These are phyloP conservation scores for Sceliomorpha sp. DNA, from an alignment of 2,888 invertebrate species.

Conservation along the genomic window DNA sequence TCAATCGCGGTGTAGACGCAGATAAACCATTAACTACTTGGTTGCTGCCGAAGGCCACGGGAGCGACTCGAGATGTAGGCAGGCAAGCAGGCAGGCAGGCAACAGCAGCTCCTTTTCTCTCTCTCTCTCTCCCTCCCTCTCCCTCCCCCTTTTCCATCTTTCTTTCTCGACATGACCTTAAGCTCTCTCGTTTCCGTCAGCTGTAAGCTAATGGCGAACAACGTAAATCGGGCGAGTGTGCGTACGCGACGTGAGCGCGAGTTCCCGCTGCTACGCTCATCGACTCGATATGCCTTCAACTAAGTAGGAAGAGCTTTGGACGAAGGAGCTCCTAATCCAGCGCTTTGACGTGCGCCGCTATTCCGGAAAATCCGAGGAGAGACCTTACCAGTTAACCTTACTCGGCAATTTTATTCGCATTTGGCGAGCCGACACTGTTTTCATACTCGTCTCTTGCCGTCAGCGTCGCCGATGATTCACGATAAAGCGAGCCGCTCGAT, in stretches of 20 bases:
- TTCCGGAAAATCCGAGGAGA: slow-evolving; percentile 48
- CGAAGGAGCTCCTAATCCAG: slow-evolving; percentile 49
- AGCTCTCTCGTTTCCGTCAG: slow-evolving; percentile 75
- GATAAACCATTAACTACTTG: slow-evolving; percentile 53
- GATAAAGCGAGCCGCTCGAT: no score
- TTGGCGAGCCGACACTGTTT: slow-evolving; percentile 22
- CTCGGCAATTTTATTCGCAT: slow-evolving; percentile 28
- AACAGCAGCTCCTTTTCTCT: slow-evolving; percentile 57
- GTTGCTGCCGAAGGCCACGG: slow-evolving; percentile 69
- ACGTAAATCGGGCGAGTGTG: slow-evolving; percentile 52
- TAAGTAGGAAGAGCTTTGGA: slow-evolving; percentile 26
- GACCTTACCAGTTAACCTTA: slow-evolving; percentile 51
- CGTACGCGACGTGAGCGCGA: slow-evolving; percentile 7
- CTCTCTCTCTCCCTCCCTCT: slow-evolving; percentile 37
- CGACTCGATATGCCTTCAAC: no score
- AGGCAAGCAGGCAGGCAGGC: no score
- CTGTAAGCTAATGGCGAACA: slow-evolving; percentile 75
- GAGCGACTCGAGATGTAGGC: slow-evolving; percentile 73
- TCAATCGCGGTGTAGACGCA: slow-evolving; percentile 53
- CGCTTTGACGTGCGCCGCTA: not conserved
- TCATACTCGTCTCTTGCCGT: no score
- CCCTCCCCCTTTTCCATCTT: slow-evolving; percentile 15
- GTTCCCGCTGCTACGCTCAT: not conserved
- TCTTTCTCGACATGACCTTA: slow-evolving; percentile 68
- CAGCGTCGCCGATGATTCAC: no score